Base-by-base conservation (phyloP, 2,797 vertebrate genomes). In the Carduelis carduelis region DNA sequence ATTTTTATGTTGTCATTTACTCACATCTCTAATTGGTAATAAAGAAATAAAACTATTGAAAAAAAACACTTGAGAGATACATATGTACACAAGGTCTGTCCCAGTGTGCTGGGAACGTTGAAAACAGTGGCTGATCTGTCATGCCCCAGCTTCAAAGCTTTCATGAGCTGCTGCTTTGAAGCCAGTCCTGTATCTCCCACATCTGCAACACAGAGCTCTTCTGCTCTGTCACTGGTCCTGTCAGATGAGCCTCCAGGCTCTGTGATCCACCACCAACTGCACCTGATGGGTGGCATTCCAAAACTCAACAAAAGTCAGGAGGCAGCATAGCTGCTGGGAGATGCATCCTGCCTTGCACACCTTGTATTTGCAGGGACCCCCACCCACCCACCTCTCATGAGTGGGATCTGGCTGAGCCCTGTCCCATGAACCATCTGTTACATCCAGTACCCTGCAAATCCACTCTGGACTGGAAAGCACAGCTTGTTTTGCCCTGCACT, bases 171-270 rank as follows among this genome's bases (percentile, higher is more conserved):
- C 47, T 56, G 55, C 83, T 95, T 94, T 97, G 95, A 96, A 96
- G 90, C 16, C 43, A 69, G 49, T 39, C 35, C 56, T 76, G 1
- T 14, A 82, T 79, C 77, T 79, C 28, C 6, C 50, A 91, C 94
- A 95, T 96, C 74, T 96, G 94, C 92, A 79, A 30, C 4, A 66
- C 95, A 97, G 95, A 93, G 47, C 52, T 92, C 52, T 61, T 81
- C 71, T 64, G 28, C 53, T 77, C 39, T 43, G n/a, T 12, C 0
- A 1, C 72, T 53, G 43, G 3, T 47, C 46, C 68, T 82, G 63
- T 23, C 80, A 82, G 55, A 93, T 19, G 70, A 95, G 37, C 83
- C 66, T 35, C 22, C 84, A 76, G 53, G 41, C 52, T 76, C 55
- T 79, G 63, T 17, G 59, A 93, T 69, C 63, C 35, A 65, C 35